Conservation (phyloP, 2,797 vertebrate genomes). For the Malacoraja senta region DNA sequence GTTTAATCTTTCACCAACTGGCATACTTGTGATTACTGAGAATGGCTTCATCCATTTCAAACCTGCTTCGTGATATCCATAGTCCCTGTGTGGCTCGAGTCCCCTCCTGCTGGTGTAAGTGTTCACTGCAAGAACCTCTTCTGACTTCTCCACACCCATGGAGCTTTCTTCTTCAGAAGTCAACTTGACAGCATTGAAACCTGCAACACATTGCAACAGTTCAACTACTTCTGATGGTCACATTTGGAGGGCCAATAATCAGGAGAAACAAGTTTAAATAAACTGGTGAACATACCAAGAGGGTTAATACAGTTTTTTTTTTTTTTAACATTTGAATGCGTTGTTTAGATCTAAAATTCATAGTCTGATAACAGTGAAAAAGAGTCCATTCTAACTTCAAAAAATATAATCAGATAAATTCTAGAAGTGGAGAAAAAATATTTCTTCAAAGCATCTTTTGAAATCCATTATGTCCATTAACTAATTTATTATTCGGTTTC, state of each 20-base stretch:
- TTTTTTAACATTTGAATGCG: too few relatives aligned
- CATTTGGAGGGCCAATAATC: too few relatives aligned
- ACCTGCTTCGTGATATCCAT: background rate
- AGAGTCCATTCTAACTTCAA: background rate
- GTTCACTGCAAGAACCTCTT: too few relatives aligned
- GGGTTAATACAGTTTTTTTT: too few relatives aligned
- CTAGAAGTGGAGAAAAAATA: background rate
- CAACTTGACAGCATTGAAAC: background rate
- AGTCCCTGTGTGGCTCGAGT: background rate
- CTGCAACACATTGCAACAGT: background rate
- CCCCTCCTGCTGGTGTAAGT: too few relatives aligned
- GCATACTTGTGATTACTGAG: background rate
- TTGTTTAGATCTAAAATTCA: background rate
- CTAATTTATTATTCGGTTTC: too few relatives aligned
- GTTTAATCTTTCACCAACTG: background rate
- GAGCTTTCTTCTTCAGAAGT: background rate
- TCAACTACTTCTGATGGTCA: background rate
- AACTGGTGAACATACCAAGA: background rate
- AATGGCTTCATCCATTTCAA: background rate
- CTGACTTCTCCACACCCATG: background rate
- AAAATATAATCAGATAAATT: background rate
- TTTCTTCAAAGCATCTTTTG: background rate
- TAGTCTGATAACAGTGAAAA: background rate
- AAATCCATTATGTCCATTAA: too few relatives aligned
- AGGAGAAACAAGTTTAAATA: background rate